Evolutionary conservation across 2,113 vertebrate species (phyloP), one percentile per base, ranked within the genome.

Genomic region (Xyrauchen texanus): DNA sequence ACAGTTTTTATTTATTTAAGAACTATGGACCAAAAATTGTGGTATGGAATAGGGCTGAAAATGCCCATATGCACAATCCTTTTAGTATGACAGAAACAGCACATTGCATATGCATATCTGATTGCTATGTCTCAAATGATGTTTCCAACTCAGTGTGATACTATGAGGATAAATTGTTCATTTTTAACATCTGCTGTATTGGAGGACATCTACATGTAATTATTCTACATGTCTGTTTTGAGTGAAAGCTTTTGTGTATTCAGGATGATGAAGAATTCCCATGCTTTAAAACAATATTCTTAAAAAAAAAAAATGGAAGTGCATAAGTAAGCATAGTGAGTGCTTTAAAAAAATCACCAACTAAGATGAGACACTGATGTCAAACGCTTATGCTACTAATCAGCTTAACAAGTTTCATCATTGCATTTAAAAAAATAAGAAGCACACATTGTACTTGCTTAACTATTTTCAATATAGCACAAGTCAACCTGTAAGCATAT

Each of bases 1-100:
- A 15, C 11, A 8, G 5, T 42, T 74, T 74, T 34, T 49, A 61
- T 61, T 8, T 11, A 21, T 72, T 76, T 53, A 64, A 55, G 8
- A 66, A 44, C 4, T 42, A 0, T 16, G 74, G 74, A 76, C 62
- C 74, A 65, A 76, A 76, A 76, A 55, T 55, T 45, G 52, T 8
- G 3, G 15, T 52, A 7, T 63, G 60, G 61, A 51, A 7, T 34
- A 34, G 21, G 21, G 9, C 47, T 15, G 51, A 8, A 52, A 62
- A 62, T 61, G 71, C 45, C 58, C 16, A 12, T 44, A 64, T 76
- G 73, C 49, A 66, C 74, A 65, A 76, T 53, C 34, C 47, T 52
- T 16, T 75, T 8, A 6, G 46, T 52, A 46, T 74, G 71, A 51
- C 6, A 49, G 21, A 13, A 65, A 44, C 49, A 55, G 34, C 55